phyloP scores from a whole-genome alignment of 2,888 invertebrate species.

The Arctia plantaginis region DNA sequence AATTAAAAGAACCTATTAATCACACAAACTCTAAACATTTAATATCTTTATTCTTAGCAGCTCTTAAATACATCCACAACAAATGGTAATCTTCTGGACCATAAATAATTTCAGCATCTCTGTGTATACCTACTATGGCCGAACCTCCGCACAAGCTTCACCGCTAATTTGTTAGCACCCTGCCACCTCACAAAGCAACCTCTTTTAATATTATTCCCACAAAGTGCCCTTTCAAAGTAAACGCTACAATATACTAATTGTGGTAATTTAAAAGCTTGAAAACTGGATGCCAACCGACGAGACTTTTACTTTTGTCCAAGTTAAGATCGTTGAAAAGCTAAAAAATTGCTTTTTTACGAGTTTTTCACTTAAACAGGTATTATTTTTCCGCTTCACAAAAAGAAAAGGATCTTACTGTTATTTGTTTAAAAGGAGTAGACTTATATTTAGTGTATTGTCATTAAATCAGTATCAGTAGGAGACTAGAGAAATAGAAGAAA shows the following conservation, averaged over 20 bases:
- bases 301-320: slow-evolving; percentile 33
- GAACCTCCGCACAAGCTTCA: slow-evolving; percentile 54
- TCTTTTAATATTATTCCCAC: slow-evolving; percentile 73
- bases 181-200: slow-evolving; percentile 77
- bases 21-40: not conserved
- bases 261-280: slow-evolving; percentile 53
- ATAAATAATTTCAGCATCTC: slow-evolving; percentile 18
- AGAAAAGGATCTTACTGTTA: not conserved
- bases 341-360: not conserved
- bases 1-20: not conserved
- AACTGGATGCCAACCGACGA: slow-evolving; percentile 42
- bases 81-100: not conserved
- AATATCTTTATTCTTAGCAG: not conserved
- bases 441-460: not conserved
- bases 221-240: slow-evolving; percentile 71
- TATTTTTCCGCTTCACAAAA: not conserved
- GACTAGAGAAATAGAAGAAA: not conserved
- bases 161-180: slow-evolving; percentile 79
- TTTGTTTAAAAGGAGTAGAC: not conserved
- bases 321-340: slow-evolving; percentile 24
- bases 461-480: too few species aligned
- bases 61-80: not conserved
- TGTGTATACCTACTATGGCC: slow-evolving; percentile 28
- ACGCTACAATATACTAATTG: slow-evolving; percentile 67
- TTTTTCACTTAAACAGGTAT: not conserved